A percentile compares a stretch with the other conserved stretches of the same genome.
Conservation (phyloP, 2,888 invertebrate species). For the Odontomyia ornata region DNA sequence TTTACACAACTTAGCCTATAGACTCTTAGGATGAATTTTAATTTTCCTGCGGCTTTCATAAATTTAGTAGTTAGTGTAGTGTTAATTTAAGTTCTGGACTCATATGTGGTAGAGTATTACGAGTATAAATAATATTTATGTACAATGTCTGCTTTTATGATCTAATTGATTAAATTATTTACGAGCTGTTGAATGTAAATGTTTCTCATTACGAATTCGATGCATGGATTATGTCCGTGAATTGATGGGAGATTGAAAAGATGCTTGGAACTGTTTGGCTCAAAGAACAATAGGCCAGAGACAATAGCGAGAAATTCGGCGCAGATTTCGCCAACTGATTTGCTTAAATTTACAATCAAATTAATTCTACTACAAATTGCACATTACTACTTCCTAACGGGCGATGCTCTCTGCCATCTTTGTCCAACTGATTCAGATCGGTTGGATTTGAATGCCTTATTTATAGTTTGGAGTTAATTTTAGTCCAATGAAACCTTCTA, state of each 20-base stretch:
- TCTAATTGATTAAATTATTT: background rate
- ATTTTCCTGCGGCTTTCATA: background rate
- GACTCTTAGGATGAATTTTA: conserved; percentile 20
- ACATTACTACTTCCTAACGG: conserved; percentile 15
- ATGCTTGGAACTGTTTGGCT: background rate
- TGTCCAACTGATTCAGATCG: background rate
- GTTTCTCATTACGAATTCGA: background rate
- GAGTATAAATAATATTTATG: background rate
- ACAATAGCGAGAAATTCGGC: background rate
- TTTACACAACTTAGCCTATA: conserved; percentile 41
- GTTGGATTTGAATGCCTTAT: background rate
- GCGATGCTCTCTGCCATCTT: background rate
- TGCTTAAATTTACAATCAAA: conserved; percentile 12
- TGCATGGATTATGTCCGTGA: background rate
- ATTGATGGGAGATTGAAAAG: background rate
- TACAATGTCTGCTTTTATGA: background rate
- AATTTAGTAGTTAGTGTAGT: background rate
- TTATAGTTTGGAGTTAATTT: background rate
- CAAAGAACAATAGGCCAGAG: background rate
- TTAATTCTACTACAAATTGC: conserved; percentile 37
- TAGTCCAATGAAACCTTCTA: background rate
- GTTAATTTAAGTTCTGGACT: background rate
- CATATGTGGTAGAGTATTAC: too few relatives aligned
- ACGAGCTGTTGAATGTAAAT: background rate
- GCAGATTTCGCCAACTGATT: background rate